A percentile compares a stretch with the other conserved stretches of the same genome.
These are phyloP conservation scores for Frankliniella intonsa DNA, from an alignment of 2,888 invertebrate species.

Conservation along the genomic window DNA sequence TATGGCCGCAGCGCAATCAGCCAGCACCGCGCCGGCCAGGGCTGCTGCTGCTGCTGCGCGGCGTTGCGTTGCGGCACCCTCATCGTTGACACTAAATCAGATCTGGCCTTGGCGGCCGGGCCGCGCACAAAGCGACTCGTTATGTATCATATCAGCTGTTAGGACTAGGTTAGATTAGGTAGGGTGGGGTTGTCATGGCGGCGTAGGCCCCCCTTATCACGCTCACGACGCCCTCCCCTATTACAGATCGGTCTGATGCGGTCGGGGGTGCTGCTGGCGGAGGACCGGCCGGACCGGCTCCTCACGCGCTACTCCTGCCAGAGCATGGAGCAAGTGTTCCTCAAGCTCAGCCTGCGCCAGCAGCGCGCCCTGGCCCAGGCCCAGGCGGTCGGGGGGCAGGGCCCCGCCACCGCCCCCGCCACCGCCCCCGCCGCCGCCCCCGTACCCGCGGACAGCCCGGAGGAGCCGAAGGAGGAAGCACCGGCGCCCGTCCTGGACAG, in stretches of 20 bases:
- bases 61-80: too few relatives aligned
- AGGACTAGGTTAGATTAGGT: too few relatives aligned
- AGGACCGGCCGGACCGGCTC: constrained; percentile 46
- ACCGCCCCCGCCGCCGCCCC: not conserved
- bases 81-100: too few relatives aligned
- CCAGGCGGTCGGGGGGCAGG: not conserved
- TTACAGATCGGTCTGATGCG: constrained; percentile 51
- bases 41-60: too few relatives aligned
- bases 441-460: not conserved
- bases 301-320: constrained; percentile 41
- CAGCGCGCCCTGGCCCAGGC: constrained; percentile 30
- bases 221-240: not conserved
- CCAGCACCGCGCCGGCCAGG: too few relatives aligned
- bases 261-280: constrained; percentile 49
- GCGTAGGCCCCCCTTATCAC: too few relatives aligned
- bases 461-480: not conserved
- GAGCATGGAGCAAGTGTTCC: constrained; percentile 49
- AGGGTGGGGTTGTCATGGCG: too few relatives aligned
- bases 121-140: too few relatives aligned
- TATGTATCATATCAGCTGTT: too few relatives aligned
- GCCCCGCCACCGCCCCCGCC: not conserved
- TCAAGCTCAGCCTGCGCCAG: constrained; percentile 42
- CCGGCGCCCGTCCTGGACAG: not conserved
- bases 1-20: too few relatives aligned
- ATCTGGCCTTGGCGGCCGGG: too few relatives aligned